These are phyloP conservation scores for Hemitrygon akajei DNA, from an alignment of 2,797 vertebrate genomes.

Conservation along the genomic window DNA sequence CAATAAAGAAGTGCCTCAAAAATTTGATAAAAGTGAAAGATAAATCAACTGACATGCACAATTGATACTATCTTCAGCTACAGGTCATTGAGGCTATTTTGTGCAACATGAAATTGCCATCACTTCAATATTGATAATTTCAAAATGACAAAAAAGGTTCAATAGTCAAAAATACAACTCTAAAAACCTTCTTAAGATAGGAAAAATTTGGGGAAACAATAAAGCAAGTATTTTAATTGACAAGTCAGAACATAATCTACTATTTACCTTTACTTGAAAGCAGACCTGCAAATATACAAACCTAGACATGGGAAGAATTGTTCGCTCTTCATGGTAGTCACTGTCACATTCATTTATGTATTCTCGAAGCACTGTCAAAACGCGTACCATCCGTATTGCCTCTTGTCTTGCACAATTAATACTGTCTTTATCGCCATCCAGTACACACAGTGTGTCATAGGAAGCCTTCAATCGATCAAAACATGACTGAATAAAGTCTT, in stretches of 20 bases:
- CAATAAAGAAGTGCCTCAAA: background rate
- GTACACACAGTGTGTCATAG: conserved; percentile 91
- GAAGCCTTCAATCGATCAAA: conserved; percentile 98
- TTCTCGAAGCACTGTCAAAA: conserved; percentile 91
- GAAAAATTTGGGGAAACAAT: too few relatives aligned
- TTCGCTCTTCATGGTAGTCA: conserved; percentile 96
- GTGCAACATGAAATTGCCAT: background rate
- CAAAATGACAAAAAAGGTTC: background rate
- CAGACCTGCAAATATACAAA: conserved; percentile 50
- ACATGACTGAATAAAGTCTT: conserved; percentile 98
- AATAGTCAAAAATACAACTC: background rate
- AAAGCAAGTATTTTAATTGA: background rate
- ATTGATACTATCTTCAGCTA: background rate
- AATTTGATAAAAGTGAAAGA: background rate
- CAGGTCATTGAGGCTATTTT: background rate
- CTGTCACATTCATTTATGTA: conserved; percentile 99
- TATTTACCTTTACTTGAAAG: background rate
- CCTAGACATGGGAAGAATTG: conserved; percentile 98
- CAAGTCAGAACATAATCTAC: background rate
- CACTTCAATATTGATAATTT: background rate
- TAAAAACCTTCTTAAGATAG: background rate
- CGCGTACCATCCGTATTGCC: conserved; percentile 95
- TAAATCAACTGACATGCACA: background rate
- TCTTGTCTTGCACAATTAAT: conserved; percentile 97
- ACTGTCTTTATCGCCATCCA: conserved; percentile 98